Conservation (phyloP, 2,888 invertebrate genomes). For the Tetropium fuscum region DNA sequence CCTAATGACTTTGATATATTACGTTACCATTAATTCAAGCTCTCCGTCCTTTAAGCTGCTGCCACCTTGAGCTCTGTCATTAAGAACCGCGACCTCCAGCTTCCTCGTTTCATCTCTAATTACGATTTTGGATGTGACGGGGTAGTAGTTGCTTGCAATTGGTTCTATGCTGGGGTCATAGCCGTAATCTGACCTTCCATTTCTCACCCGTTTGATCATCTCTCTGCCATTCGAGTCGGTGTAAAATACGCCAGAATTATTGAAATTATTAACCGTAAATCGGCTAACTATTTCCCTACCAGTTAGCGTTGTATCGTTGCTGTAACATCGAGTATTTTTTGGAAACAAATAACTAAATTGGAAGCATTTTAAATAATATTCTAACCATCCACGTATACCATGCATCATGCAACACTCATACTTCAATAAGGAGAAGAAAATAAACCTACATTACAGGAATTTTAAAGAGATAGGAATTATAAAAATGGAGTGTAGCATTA, state of each 20-base stretch:
- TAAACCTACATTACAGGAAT: too few species aligned
- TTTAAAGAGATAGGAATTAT: too few species aligned
- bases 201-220: slow-evolving; percentile 71
- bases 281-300: slow-evolving; percentile 80
- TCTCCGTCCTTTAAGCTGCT: slow-evolving; percentile 70
- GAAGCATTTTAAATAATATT: too few species aligned
- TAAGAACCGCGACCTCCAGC: slow-evolving; percentile 68
- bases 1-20: too few species aligned
- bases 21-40: slow-evolving; percentile 79
- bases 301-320: too few species aligned
- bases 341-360: too few species aligned
- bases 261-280: slow-evolving; percentile 63
- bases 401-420: too few species aligned
- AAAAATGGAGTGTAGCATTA: too few species aligned
- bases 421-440: too few species aligned
- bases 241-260: slow-evolving; percentile 68
- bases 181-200: slow-evolving; percentile 66
- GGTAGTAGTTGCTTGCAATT: slow-evolving; percentile 79
- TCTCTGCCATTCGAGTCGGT: slow-evolving; percentile 85
- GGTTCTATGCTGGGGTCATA: slow-evolving; percentile 64
- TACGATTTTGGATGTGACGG: slow-evolving; percentile 76
- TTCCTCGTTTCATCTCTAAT: slow-evolving; percentile 66
- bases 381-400: too few species aligned
- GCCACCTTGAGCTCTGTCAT: slow-evolving; percentile 73
- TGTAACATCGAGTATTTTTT: too few species aligned